Evolutionary conservation across 2,797 vertebrate species (phyloP), one percentile per base, ranked within the genome.

Genomic region (Sylvia borin): DNA sequence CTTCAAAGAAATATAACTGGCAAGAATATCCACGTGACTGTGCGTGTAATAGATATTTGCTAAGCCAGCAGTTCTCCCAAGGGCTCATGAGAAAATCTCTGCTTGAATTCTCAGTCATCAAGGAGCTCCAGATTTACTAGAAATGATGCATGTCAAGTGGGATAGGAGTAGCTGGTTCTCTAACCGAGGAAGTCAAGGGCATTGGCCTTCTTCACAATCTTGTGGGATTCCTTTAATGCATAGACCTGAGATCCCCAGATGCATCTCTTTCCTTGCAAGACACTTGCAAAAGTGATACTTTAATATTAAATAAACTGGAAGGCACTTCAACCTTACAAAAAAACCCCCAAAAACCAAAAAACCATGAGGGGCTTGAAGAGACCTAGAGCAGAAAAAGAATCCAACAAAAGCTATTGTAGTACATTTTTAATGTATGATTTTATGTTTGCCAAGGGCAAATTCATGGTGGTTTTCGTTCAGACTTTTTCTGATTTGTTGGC

Each of bases 1-100:
- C 98, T 98, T 97, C 98, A 96, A 99, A 99, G 93, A 97, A 93
- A 98, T 96, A 27, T 92, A 98, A 91, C 98, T 99, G 83, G 98
- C 97, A 84, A 99, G 96, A 90, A 99, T 68, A 78, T 36, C 94
- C 98, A 98, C 95, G 34, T 96, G 81, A 16, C 83, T 97, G 4
- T 91, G 75, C 11, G 92, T 31, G 11, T 98, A 94, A 88, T 98
- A 91, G 27, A 90, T 95, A 80, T 97, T 98, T 72, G 98, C 91
- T 93, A 98, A 94, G 31, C 98, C 97, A 42, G 83, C 90, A 54
- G 98, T 98, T 96, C 98, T 98, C 88, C 98, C 97, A 4, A 97
- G 45, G 22, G 98, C 98, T 97, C 97, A 96, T 22, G 98, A 98
- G 11, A 97, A 98, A 45, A 58, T 86, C 73, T 97, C 99, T 98